A percentile compares a stretch with the other conserved stretches of the same genome.
Evolutionary conservation across 1,140 invertebrate species (phyloP).

Genomic region (Idris sp.): DNA sequence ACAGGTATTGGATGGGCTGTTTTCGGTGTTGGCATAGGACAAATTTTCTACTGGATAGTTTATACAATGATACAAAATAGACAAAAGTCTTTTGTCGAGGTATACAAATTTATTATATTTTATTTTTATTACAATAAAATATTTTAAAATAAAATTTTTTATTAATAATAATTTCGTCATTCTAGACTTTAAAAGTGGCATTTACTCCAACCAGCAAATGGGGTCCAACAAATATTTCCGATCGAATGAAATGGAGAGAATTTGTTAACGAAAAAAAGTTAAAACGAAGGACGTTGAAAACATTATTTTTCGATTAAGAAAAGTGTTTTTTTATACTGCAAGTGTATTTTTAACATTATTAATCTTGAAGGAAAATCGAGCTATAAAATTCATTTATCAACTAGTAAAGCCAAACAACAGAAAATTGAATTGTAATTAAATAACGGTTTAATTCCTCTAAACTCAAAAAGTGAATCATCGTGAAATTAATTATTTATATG

Average conservation of each 20-base stretch:
- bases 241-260: conserved; percentile 61
- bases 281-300: conserved; percentile 13
- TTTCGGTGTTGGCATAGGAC: conserved; percentile 69
- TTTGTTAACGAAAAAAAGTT: conserved; percentile 61
- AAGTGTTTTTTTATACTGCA: too few species aligned
- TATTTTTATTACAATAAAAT: too few species aligned
- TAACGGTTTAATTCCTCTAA: too few species aligned
- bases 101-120: too few species aligned
- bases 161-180: too few species aligned
- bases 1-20: conserved; percentile 77
- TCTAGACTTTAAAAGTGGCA: conserved; percentile 62
- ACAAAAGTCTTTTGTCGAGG: conserved; percentile 25
- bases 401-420: too few species aligned
- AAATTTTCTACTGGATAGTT: conserved; percentile 75
- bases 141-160: too few species aligned
- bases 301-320: too few species aligned
- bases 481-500: conserved; percentile 22
- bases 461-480: conserved; percentile 12
- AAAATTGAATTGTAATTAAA: too few species aligned
- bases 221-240: conserved; percentile 66
- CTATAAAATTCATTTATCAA: too few species aligned
- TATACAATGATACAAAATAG: conserved; percentile 37
- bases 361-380: too few species aligned
- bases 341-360: too few species aligned
- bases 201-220: conserved; percentile 65